phyloP scores from a whole-genome alignment of 2,113 vertebrate genomes.

The Centrocercus urophasianus region DNA sequence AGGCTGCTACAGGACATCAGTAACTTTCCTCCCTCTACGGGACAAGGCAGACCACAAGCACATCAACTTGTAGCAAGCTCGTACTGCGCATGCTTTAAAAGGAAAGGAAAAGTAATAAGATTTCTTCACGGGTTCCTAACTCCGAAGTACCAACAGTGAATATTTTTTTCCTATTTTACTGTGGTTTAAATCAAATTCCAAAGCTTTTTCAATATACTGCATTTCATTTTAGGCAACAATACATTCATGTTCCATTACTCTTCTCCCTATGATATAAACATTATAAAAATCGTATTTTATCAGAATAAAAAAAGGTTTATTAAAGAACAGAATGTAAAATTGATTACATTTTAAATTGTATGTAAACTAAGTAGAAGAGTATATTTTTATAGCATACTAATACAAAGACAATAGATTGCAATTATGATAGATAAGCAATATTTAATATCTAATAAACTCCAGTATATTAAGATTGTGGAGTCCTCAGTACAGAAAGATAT shows the following conservation, averaged over 20 bases:
- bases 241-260: not conserved
- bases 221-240: not conserved
- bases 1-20: not conserved
- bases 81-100: not conserved
- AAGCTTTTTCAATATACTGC: not conserved
- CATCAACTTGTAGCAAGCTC: accelerated
- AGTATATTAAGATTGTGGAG: not conserved
- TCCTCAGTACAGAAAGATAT: too few species aligned
- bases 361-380: not conserved
- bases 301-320: not conserved
- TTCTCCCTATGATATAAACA: not conserved
- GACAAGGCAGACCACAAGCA: accelerated
- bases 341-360: not conserved
- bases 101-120: not conserved
- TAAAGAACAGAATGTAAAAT: accelerated
- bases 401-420: accelerated
- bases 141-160: not conserved
- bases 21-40: not conserved
- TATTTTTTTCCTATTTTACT: not conserved
- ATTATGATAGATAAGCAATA: too few species aligned
- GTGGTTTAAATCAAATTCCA: not conserved
- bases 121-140: not conserved
- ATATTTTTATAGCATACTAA: accelerated
- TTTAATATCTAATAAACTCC: not conserved
- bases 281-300: not conserved